Evolutionary conservation across 2,797 vertebrate species (phyloP), one percentile per base, ranked within the genome.

Genomic region (Centropyge bicolor): DNA sequence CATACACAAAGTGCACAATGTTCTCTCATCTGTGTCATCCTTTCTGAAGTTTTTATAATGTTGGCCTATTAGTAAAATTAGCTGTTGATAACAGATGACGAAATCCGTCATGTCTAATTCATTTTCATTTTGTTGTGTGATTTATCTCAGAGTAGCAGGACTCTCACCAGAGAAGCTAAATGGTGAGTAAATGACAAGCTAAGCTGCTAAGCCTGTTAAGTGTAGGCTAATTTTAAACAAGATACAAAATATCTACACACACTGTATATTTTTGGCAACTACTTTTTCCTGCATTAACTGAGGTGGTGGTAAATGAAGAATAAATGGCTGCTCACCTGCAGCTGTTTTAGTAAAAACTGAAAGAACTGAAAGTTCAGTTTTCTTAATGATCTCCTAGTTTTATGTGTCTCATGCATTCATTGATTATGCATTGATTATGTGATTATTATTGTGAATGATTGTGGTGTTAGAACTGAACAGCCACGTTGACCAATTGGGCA

Each of bases 81-180:
- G 41, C 41, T 51, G 31, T 22, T 55, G 8, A 65, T 49, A 19
- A 31, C 27, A 14, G 55, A 55, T 67, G 41, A 27, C 61, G 62
- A 20, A 70, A 55, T 48, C 66, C 3, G 27, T 45, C 35, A 20
- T 36, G 3, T 65, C 27, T 49, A 22, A 40, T 76, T 27, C 31
- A 49, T 63, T 72, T 24, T 0, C 22, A 24, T 45, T 14, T 31
- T 20, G 8, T 40, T 16, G 12, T 22, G 38, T 10, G 64, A 49
- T 46, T 84, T 81, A 80, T 82, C 76, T 82, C 60, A 17, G 73
- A 55, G 8, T 74, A 63, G 69, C 72, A 85, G 68, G 27, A 63
- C 43, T 54, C 74, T 41, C 60, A 56, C 46, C 49, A 55, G 57
- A 43, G 24, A 60, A 52, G 41, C 56, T 82, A 62, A 51, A 38